Evolutionary conservation across 2,113 vertebrate genomes (phyloP).

Genomic region (Tupaia tana): DNA sequence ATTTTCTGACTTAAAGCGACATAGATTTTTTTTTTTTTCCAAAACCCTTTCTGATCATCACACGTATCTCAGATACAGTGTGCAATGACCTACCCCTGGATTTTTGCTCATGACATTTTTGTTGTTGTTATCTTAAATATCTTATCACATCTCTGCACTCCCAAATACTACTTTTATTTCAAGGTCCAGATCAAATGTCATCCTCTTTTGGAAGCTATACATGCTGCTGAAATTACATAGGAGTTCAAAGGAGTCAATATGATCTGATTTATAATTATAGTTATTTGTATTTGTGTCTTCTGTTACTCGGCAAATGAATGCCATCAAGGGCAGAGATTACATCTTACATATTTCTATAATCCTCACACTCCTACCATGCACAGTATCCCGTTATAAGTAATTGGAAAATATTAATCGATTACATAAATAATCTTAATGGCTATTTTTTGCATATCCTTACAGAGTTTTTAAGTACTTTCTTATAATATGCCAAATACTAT

Average conservation of each 20-base stretch:
- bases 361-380: background rate
- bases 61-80: accelerated
- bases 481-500: background rate
- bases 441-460: background rate
- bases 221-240: background rate
- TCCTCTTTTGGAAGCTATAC: background rate
- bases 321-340: background rate
- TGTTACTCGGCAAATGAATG: background rate
- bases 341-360: background rate
- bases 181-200: background rate
- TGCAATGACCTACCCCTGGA: background rate
- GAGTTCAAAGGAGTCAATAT: background rate
- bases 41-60: background rate
- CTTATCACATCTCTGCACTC: background rate
- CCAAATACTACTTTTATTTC: background rate
- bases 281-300: background rate
- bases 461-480: background rate
- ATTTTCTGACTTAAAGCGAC: background rate
- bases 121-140: background rate
- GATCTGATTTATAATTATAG: background rate
- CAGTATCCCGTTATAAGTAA: background rate
- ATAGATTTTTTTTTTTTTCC: background rate
- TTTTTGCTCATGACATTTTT: background rate
- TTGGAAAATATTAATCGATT: background rate
- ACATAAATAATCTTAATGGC: background rate